A percentile compares a stretch with the other conserved stretches of the same genome.
Evolutionary conservation across 2,113 vertebrate species (phyloP).

Genomic region (Heliornis fulica): DNA sequence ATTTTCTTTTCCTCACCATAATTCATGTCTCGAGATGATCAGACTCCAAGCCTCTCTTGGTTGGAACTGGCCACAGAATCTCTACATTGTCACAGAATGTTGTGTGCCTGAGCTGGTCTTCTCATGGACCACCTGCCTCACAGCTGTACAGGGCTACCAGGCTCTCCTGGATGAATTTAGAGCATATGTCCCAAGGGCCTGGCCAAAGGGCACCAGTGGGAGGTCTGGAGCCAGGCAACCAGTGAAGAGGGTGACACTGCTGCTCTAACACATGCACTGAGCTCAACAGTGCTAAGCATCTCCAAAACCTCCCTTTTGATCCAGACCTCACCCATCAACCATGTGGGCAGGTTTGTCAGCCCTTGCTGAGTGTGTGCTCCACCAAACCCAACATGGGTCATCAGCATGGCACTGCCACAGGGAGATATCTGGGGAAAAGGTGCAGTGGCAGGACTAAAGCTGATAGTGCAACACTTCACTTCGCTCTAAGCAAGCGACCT

Average conservation of each 20-base stretch:
- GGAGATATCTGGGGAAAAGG: background rate
- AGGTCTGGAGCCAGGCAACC: fast-evolving
- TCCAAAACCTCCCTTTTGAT: background rate
- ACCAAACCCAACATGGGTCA: background rate
- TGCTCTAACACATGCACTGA: background rate
- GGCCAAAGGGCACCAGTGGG: background rate
- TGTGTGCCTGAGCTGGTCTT: background rate
- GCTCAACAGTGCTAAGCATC: background rate
- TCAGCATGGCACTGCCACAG: background rate
- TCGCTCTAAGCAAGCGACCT: background rate
- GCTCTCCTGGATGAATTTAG: background rate
- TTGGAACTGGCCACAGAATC: background rate
- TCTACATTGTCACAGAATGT: background rate
- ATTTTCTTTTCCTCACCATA: background rate
- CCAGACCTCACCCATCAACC: background rate
- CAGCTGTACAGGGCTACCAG: fast-evolving
- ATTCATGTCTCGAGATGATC: background rate
- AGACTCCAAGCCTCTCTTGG: background rate
- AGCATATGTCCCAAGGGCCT: background rate
- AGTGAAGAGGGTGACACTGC: background rate
- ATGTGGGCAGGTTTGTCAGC: fast-evolving
- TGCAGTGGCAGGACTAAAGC: background rate
- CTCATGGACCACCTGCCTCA: background rate
- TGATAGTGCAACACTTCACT: background rate
- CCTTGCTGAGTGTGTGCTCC: fast-evolving